Percentiles rank a stretch among this genome's conserved stretches.
These are phyloP conservation scores for Cheilosia variabilis DNA, from an alignment of 2,888 invertebrate species.

Conservation along the genomic window DNA sequence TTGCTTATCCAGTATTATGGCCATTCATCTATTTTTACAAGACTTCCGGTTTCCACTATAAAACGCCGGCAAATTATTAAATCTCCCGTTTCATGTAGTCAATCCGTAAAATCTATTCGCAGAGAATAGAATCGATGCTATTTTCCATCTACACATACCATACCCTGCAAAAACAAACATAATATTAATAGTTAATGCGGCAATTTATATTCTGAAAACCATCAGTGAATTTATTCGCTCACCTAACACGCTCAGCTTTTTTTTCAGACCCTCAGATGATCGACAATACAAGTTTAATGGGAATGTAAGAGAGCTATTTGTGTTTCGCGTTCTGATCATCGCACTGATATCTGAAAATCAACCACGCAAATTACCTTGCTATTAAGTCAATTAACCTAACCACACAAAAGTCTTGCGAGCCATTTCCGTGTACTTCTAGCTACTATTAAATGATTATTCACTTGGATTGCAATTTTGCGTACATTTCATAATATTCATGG, in stretches of 20 bases:
- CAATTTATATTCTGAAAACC: slow-evolving; percentile 11
- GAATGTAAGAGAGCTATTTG: slow-evolving; percentile 44
- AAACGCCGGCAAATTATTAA: too few species aligned
- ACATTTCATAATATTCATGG: background rate
- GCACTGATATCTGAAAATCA: slow-evolving; percentile 19
- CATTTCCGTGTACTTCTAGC: slow-evolving; percentile 5
- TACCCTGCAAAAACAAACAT: background rate
- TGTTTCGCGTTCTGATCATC: slow-evolving; percentile 25
- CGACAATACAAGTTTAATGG: slow-evolving; percentile 30
- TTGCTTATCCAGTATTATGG: too few species aligned
- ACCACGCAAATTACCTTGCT: slow-evolving; percentile 16
- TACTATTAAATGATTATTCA: background rate
- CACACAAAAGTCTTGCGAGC: background rate
- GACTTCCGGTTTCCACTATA: too few species aligned
- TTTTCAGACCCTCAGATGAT: background rate
- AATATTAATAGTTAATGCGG: background rate
- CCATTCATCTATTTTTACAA: too few species aligned
- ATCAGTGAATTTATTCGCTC: background rate
- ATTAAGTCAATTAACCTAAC: slow-evolving; percentile 39
- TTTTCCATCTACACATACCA: background rate
- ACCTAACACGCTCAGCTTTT: background rate
- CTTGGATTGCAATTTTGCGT: slow-evolving; percentile 13
- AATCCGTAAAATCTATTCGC: background rate
- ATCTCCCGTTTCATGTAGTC: too few species aligned
- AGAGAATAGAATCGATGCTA: background rate